These are phyloP conservation scores for Drosophila pseudoananassae DNA, from an alignment of 1,140 invertebrate species.

Conservation along the genomic window DNA sequence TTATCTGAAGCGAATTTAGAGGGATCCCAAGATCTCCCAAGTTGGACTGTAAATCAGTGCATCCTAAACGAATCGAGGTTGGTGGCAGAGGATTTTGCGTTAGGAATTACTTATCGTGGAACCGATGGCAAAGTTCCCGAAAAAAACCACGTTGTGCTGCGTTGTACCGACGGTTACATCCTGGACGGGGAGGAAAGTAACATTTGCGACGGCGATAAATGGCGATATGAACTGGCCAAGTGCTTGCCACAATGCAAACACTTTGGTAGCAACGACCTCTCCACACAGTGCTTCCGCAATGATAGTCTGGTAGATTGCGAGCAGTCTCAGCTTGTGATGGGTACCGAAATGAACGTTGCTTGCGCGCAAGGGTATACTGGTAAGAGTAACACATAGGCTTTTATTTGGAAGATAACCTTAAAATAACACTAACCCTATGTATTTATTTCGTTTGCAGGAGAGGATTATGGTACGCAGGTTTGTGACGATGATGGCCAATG, in stretches of 20 bases:
- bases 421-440: too few relatives aligned
- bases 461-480: neutral
- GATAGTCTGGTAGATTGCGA: conserved; percentile 17
- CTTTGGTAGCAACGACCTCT: neutral
- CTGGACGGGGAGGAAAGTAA: conserved; percentile 6
- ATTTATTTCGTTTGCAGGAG: too few relatives aligned
- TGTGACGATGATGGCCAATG: conserved; percentile 21
- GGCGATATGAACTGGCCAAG: neutral
- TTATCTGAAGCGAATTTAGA: neutral
- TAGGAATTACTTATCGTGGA: neutral
- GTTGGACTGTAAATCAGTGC: neutral
- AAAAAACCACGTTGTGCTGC: conserved; percentile 6
- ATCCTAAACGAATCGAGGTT: neutral
- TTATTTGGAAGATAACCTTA: neutral
- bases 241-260: conserved; percentile 15
- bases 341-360: conserved; percentile 11
- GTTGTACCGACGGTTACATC: conserved; percentile 9
- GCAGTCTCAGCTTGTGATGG: neutral
- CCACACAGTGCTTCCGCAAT: conserved; percentile 6
- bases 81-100: neutral
- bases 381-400: neutral
- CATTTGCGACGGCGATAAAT: conserved; percentile 18
- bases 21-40: neutral
- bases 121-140: conserved; percentile 10
- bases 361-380: conserved; percentile 37